Base-by-base conservation (phyloP, 1,140 invertebrate species). In the Aricia agestis region DNA sequence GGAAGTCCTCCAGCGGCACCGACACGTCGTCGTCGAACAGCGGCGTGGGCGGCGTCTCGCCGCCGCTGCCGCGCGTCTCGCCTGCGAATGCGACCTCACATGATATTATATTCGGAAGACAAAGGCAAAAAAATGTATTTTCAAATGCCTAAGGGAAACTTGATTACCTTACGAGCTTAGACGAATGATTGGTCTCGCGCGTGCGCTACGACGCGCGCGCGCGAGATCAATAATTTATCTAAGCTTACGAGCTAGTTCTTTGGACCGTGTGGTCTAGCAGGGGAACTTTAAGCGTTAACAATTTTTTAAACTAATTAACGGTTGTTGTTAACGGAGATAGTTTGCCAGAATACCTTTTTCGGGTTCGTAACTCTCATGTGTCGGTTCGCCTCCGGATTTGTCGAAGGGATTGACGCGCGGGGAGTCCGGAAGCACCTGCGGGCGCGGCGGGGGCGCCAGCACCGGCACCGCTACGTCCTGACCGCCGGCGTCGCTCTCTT, bases 11-110 rank as follows among this genome's bases (percentile, higher is more conserved):
- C 17, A 99, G 92, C 0, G 98, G 98, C 87, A 97, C 95, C 1
- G 97, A 97, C 25, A 97, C 95, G 85, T 99, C 98, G 72, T 99
- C 98, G 85, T 99, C 98, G 87, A 97, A 99, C 6, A 99, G 93
- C 11, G 98, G 98, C 15, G 97, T 98, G 5, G 96, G 96, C 45
- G 96, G 97, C 41, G 95, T 97, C 87, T 98, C 89, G 4, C 81
- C 83, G 19, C 85, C 86, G 79, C 90, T 73, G 72, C 86, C 76
- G 66, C 86, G 65, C 75, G 93, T 7, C 92, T 92, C 52, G 82
- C 88, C 67, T 52, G 13, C 13, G 7, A 52, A 36, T 9, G 9
- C 36, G 6, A 36, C 2, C 36, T 36, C 36, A 2, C 2, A 36
- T 36, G 6, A 36, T 36, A 7, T 36, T 5, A 36, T 36, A 36